Evolutionary conservation across 2,888 invertebrate species (phyloP).

Genomic region (Lasius platythorax): DNA sequence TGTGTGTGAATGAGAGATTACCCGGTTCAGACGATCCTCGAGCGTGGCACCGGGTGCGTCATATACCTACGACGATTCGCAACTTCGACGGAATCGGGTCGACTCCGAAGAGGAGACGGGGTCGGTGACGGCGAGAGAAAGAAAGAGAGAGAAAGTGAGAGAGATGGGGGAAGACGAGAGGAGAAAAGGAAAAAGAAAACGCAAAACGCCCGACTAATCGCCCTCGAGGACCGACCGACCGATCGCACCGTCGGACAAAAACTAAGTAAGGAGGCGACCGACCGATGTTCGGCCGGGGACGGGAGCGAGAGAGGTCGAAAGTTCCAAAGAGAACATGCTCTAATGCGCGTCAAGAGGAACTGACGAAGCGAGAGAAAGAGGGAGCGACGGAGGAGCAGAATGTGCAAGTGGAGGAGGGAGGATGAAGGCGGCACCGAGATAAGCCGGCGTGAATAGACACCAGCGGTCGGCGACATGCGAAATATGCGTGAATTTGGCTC

Average conservation of each 20-base stretch:
- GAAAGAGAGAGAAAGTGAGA: not conserved
- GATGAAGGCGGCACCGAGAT: slow-evolving; percentile 14
- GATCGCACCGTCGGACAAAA: slow-evolving; percentile 68
- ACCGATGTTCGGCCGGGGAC: slow-evolving; percentile 42
- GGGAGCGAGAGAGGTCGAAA: slow-evolving; percentile 58
- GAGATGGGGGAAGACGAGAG: not conserved
- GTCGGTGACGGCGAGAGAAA: not conserved
- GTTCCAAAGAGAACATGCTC: slow-evolving; percentile 59
- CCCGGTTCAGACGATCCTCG: slow-evolving; percentile 33
- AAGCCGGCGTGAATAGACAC: not conserved
- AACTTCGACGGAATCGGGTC: slow-evolving; percentile 3
- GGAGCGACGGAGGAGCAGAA: not conserved
- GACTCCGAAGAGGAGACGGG: not conserved
- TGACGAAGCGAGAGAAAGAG: not conserved
- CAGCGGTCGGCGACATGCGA: not conserved
- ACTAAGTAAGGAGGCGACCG: slow-evolving; percentile 62
- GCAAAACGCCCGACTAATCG: not conserved
- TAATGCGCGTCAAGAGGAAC: slow-evolving; percentile 38
- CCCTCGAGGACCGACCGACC: slow-evolving; percentile 50
- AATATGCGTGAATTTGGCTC: not conserved
- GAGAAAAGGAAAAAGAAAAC: not conserved
- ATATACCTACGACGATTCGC: not conserved
- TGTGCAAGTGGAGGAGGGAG: slow-evolving; percentile 27
- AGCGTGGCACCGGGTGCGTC: slow-evolving; percentile 20
- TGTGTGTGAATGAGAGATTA: not conserved